Evolutionary conservation across 2,797 vertebrate genomes (phyloP).

Genomic region (Nannoperca australis): DNA sequence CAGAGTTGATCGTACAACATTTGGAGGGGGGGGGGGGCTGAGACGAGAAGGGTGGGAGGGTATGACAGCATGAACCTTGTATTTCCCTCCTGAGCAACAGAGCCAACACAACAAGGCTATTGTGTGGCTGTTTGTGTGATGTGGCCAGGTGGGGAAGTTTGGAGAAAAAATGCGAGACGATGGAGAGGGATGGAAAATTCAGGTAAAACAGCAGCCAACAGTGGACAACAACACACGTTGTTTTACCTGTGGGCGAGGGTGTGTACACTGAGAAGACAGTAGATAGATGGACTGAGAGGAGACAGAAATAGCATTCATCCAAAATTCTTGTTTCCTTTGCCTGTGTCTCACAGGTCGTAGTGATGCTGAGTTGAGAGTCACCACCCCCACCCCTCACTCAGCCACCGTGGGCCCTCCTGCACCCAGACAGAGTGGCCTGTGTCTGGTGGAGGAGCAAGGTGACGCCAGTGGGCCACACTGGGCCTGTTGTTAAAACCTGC

Average conservation of each 20-base stretch:
- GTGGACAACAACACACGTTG: conserved; percentile 41
- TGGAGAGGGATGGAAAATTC: conserved; percentile 40
- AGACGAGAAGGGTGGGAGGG: conserved; percentile 1
- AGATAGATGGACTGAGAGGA: background rate
- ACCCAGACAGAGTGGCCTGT: conserved; percentile 58
- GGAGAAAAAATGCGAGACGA: conserved; percentile 14
- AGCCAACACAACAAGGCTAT: conserved; percentile 66
- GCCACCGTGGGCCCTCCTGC: conserved; percentile 16
- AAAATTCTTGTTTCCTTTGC: conserved; percentile 2
- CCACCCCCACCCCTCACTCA: background rate
- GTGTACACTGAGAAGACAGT: background rate
- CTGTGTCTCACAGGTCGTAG: conserved; percentile 26
- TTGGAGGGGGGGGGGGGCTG: background rate
- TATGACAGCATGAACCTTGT: conserved; percentile 56
- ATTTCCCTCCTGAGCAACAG: conserved; percentile 52
- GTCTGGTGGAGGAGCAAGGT: conserved; percentile 74
- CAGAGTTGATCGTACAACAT: conserved; percentile 51
- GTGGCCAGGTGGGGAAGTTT: conserved; percentile 44
- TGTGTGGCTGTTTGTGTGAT: conserved; percentile 64
- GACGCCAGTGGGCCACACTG: conserved; percentile 82
- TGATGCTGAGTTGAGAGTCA: conserved; percentile 39
- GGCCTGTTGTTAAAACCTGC: conserved; percentile 79
- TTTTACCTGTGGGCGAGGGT: conserved; percentile 19
- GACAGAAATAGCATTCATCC: conserved; percentile 17
- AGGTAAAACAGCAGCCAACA: conserved; percentile 43